Percentiles rank a stretch among this genome's conserved stretches.
These are phyloP conservation scores for Pteria penguin DNA, from an alignment of 2,888 invertebrate genomes.

Conservation along the genomic window DNA sequence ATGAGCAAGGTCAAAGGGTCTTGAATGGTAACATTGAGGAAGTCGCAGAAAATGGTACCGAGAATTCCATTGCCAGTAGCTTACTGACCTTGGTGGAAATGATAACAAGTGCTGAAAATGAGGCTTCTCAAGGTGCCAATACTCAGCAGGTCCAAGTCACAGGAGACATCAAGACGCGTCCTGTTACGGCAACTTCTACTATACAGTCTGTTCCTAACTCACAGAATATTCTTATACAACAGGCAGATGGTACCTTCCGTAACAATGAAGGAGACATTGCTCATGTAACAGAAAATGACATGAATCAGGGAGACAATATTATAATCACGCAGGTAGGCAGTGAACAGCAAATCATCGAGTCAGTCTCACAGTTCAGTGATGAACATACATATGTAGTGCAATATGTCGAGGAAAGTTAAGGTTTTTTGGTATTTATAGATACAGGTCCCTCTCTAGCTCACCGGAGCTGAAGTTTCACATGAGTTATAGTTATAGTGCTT, in stretches of 20 bases:
- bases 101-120: constrained; percentile 44
- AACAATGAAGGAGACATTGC: neutral
- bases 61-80: constrained; percentile 41
- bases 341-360: constrained; percentile 28
- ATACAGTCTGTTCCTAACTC: neutral
- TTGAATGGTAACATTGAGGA: constrained; percentile 21
- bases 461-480: too few relatives aligned
- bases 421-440: too few relatives aligned
- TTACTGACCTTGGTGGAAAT: constrained; percentile 43
- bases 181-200: neutral
- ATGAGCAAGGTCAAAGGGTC: constrained; percentile 6
- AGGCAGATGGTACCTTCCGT: neutral
- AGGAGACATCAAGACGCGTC: constrained; percentile 5
- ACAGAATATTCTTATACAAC: constrained; percentile 6
- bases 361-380: constrained; percentile 33
- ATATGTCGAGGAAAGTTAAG: constrained; percentile 41
- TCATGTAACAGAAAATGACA: constrained; percentile 2
- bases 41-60: constrained; percentile 28
- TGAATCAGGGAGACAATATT: constrained; percentile 15
- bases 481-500: too few relatives aligned
- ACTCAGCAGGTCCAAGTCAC: neutral
- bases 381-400: constrained; percentile 42
- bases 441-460: too few relatives aligned
- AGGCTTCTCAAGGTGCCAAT: neutral
- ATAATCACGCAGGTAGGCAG: constrained; percentile 24